Percentiles rank a stretch among this genome's conserved stretches.
These are phyloP conservation scores for Antedon bifida DNA, from an alignment of 35 echinoderm and acorn worm genomes.

Conservation along the genomic window DNA sequence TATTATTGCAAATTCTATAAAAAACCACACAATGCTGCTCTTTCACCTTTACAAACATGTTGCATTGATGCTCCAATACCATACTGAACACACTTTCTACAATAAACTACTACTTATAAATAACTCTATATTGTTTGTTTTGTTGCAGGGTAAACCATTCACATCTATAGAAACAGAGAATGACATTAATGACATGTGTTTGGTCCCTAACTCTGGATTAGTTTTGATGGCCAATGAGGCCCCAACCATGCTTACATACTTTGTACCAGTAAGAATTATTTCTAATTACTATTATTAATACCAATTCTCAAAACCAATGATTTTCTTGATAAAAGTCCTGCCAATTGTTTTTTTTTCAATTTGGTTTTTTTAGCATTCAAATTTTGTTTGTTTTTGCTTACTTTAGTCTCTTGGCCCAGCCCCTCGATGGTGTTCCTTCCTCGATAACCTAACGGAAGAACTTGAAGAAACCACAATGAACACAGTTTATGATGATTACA, in stretches of 20 bases:
- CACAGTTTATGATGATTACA: constrained; percentile 90
- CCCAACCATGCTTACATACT: constrained; percentile 74
- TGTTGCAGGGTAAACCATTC: constrained; percentile 56
- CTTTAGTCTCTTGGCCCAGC: constrained; percentile 71
- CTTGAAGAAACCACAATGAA: constrained; percentile 61
- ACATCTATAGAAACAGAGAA: constrained; percentile 64
- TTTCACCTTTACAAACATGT: too few species aligned
- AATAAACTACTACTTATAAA: too few species aligned
- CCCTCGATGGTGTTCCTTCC: constrained; percentile 90
- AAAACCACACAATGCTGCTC: too few species aligned
- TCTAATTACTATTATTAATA: too few species aligned
- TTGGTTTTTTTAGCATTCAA: too few species aligned
- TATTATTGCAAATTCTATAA: too few species aligned
- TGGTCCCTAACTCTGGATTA: constrained; percentile 67
- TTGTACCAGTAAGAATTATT: constrained; percentile 49
- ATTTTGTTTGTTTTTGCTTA: background rate
- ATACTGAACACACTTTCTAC: too few species aligned
- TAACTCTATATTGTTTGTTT: background rate
- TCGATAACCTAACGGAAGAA: constrained; percentile 90
- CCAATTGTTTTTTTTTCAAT: too few species aligned
- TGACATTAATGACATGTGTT: constrained; percentile 76
- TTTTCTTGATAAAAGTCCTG: too few species aligned
- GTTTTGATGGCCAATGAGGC: constrained; percentile 78
- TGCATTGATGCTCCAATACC: too few species aligned
- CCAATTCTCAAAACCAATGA: too few species aligned